A percentile compares a stretch with the other conserved stretches of the same genome.
Evolutionary conservation across 2,888 invertebrate genomes (phyloP).

Genomic region (Parnassius apollo): DNA sequence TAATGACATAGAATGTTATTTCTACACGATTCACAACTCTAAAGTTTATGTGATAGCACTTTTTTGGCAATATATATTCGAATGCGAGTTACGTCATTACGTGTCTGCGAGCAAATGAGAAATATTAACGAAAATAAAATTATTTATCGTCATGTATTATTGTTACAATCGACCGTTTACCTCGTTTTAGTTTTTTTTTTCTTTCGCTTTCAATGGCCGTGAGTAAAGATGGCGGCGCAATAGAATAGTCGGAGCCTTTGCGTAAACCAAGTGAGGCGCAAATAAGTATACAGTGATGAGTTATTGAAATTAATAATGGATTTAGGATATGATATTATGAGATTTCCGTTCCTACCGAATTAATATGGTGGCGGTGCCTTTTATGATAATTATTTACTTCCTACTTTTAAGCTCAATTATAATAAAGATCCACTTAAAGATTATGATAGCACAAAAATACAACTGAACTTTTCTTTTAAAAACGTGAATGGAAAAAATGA

Average conservation of each 20-base stretch:
- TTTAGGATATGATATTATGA: constrained; percentile 69
- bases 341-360: constrained; percentile 63
- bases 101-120: neutral
- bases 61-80: constrained; percentile 17
- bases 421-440: neutral
- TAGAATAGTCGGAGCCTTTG: constrained; percentile 58
- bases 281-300: constrained; percentile 48
- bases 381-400: constrained; percentile 54
- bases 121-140: constrained; percentile 33
- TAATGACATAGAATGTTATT: constrained; percentile 70
- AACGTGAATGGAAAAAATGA: too few species aligned
- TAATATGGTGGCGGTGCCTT: constrained; percentile 52
- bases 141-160: constrained; percentile 39
- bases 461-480: too few species aligned
- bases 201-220: constrained; percentile 38
- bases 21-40: constrained; percentile 24
- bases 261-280: constrained; percentile 66
- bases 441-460: too few species aligned
- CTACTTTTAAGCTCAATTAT: constrained; percentile 33
- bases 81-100: constrained; percentile 20
- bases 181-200: constrained; percentile 38
- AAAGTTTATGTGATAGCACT: constrained; percentile 6
- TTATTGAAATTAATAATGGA: constrained; percentile 48
- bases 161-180: constrained; percentile 42
- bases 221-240: constrained; percentile 37